These are phyloP conservation scores for Melanotaenia pygmaea DNA, from an alignment of 2,797 vertebrate genomes.

Conservation along the genomic window DNA sequence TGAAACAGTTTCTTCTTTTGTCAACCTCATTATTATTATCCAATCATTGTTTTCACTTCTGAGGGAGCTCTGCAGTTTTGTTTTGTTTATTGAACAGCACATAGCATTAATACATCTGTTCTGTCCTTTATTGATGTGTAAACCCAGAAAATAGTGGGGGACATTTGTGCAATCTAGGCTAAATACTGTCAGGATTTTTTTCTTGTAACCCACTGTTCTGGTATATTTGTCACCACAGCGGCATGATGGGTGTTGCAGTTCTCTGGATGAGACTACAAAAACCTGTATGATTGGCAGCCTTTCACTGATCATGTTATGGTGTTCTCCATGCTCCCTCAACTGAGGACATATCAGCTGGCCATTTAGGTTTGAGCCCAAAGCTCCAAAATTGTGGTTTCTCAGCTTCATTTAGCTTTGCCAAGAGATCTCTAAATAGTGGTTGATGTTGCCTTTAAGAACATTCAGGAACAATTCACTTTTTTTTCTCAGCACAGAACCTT, in stretches of 20 bases:
- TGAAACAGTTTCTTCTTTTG: slow-evolving; percentile 26
- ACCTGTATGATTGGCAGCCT: slow-evolving; percentile 79
- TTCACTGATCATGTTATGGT: slow-evolving; percentile 38
- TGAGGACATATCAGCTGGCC: slow-evolving; percentile 56
- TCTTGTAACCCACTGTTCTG: slow-evolving; percentile 32
- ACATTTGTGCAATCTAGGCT: slow-evolving; percentile 28
- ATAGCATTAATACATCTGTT: slow-evolving; percentile 23
- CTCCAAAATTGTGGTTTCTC: slow-evolving; percentile 37
- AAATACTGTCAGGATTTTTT: slow-evolving; percentile 25
- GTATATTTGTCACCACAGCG: slow-evolving; percentile 50
- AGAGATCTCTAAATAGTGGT: slow-evolving; percentile 46
- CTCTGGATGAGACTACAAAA: slow-evolving; percentile 52
- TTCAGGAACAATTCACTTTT: slow-evolving; percentile 65
- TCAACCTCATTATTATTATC: slow-evolving; percentile 38
- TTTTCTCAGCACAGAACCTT: slow-evolving; percentile 57
- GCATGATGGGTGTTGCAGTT: slow-evolving; percentile 78
- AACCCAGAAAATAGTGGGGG: slow-evolving; percentile 36
- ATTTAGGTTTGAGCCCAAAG: slow-evolving; percentile 63
- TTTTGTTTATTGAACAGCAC: slow-evolving; percentile 42
- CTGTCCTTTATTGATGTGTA: slow-evolving; percentile 38
- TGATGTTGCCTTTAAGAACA: slow-evolving; percentile 72
- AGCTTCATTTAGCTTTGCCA: slow-evolving; percentile 43
- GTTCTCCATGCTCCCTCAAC: slow-evolving; percentile 37
- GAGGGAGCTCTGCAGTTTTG: slow-evolving; percentile 37
- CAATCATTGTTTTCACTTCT: slow-evolving; percentile 35